Conservation (phyloP, 2,797 vertebrate species). For the Anabas testudineus region DNA sequence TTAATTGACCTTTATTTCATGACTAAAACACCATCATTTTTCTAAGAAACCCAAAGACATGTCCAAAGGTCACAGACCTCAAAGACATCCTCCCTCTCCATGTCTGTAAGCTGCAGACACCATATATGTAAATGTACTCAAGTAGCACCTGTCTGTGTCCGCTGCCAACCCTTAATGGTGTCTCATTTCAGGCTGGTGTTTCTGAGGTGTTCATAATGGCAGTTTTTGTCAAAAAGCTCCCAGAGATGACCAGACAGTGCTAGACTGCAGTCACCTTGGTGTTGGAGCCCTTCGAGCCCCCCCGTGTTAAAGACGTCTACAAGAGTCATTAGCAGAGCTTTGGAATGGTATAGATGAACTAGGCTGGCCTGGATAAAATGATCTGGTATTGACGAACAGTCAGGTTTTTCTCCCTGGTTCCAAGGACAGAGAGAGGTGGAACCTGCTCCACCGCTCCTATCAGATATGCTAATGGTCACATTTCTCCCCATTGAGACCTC, state of each 20-base stretch:
- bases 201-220: constrained; percentile 82
- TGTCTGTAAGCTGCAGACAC: constrained; percentile 56
- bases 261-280: constrained; percentile 73
- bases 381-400: constrained; percentile 87
- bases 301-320: constrained; percentile 61
- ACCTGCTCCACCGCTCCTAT: constrained; percentile 74
- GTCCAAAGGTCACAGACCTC: constrained; percentile 77
- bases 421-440: constrained; percentile 83
- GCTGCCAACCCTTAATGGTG: constrained; percentile 66
- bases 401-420: constrained; percentile 76
- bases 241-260: constrained; percentile 75
- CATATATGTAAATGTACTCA: constrained; percentile 76
- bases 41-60: constrained; percentile 69
- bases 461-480: constrained; percentile 87
- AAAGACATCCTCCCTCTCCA: constrained; percentile 63
- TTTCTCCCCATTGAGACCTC: constrained; percentile 82
- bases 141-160: constrained; percentile 59
- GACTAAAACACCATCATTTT: constrained; percentile 68
- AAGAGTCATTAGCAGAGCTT: constrained; percentile 75
- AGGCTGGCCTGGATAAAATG: constrained; percentile 79
- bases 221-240: constrained; percentile 68
- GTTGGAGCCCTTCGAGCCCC: constrained; percentile 69
- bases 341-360: constrained; percentile 72
- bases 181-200: constrained; percentile 75
- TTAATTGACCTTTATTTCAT: constrained; percentile 73